phyloP scores from a whole-genome alignment of 2,797 vertebrate genomes.

The Onychomys leucogaster region DNA sequence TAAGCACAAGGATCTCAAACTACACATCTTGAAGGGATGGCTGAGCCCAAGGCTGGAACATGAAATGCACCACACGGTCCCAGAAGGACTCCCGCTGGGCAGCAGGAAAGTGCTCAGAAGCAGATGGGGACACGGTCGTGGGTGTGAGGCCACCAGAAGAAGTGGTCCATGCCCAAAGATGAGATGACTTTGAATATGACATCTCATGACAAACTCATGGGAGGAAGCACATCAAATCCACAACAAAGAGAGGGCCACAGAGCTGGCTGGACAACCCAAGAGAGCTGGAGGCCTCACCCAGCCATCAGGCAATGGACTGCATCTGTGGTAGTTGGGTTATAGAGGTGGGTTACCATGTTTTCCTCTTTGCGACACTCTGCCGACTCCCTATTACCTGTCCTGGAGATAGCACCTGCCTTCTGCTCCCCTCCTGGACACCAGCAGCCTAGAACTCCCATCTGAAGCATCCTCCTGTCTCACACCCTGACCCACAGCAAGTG shows the following conservation, averaged over 20 bases:
- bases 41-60: background rate
- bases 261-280: background rate
- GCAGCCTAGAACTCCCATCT: background rate
- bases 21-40: background rate
- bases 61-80: background rate
- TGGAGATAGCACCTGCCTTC: background rate
- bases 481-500: background rate
- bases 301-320: accelerated
- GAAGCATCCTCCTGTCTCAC: background rate
- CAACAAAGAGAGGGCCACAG: background rate
- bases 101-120: background rate
- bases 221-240: background rate
- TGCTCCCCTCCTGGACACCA: background rate
- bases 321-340: accelerated
- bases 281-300: background rate
- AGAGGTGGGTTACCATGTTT: background rate
- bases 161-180: background rate
- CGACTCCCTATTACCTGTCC: background rate
- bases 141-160: accelerated
- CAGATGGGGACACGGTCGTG: background rate
- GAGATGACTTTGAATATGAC: background rate
- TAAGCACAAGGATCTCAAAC: background rate
- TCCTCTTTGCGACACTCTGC: background rate
- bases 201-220: background rate
- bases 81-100: background rate